phyloP scores from a whole-genome alignment of 53 echinoderm and acorn worm genomes.

The Stichopus horrens region DNA sequence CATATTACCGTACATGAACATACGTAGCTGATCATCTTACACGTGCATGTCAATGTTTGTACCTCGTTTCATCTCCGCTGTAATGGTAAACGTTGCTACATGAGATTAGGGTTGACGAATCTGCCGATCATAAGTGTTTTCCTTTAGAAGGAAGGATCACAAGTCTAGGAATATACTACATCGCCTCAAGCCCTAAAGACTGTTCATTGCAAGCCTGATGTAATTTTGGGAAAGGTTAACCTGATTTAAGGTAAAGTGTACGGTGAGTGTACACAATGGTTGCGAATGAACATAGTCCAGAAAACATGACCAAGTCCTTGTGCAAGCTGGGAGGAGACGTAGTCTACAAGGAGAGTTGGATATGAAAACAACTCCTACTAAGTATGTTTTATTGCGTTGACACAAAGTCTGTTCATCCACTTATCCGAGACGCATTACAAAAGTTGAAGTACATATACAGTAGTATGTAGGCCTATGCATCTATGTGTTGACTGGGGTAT shows the following conservation, averaged over 20 bases:
- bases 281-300: background rate
- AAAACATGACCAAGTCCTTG: background rate
- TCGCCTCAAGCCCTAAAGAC: background rate
- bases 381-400: too few relatives aligned
- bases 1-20: too few relatives aligned
- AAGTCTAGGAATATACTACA: background rate
- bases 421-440: too few relatives aligned
- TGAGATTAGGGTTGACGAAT: too few relatives aligned
- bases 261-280: background rate
- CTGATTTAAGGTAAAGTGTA: background rate
- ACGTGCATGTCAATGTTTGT: too few relatives aligned
- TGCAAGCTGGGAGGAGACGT: background rate
- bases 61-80: too few relatives aligned
- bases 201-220: background rate
- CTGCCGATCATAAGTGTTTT: background rate
- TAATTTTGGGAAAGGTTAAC: background rate
- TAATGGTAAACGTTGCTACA: too few relatives aligned
- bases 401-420: too few relatives aligned
- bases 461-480: too few relatives aligned
- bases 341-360: background rate
- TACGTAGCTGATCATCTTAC: too few relatives aligned
- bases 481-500: too few relatives aligned
- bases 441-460: too few relatives aligned
- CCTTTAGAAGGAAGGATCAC: background rate
- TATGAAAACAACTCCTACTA: background rate